Evolutionary conservation across 2,888 invertebrate species (phyloP), one percentile per base, ranked within the genome.

Genomic region (Pristionchus japonicus): DNA sequence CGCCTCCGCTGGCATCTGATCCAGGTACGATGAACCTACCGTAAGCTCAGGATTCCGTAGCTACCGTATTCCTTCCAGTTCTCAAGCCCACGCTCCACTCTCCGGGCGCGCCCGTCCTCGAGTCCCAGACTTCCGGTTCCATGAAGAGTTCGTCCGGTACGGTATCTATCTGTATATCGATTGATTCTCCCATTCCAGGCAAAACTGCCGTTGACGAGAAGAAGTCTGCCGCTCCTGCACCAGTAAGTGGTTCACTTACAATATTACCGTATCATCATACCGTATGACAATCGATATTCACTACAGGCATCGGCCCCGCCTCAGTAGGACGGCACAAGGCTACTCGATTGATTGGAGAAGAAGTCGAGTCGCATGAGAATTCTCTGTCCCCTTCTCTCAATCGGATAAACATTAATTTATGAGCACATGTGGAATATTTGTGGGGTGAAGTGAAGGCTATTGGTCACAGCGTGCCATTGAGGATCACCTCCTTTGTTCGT

Each of bases 321-420:
- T 70, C 37, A 34, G 43, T 43, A 77, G 27, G 47, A 1, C 27
- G 47, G n/a, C n/a, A n/a, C n/a, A n/a, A n/a, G n/a, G 43, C 23
- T 77, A 77, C 77, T 77, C 77, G 47, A 9, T 13, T 70, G 37
- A 31, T 15, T 64, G 64, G 70, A 23, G 70, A 70, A 70, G 70
- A 70, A 70, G 70, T 70, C 23, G 70, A 70, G 20, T 70, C 37
- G 37, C 23, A 9, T 13, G 9, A 80, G 43, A 80, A 49, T 27
- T 47, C 80, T 77, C 43, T 77, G 43, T n/a, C 77, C 77, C 49
- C 70, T 70, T 27, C 49, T 31, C n/a, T n/a, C n/a, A n/a, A n/a
- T n/a, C n/a, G n/a, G n/a, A n/a, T n/a, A n/a, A n/a, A n/a, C n/a
- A n/a, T n/a, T n/a, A n/a, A n/a, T n/a, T n/a, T n/a, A n/a, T n/a